Evolutionary conservation across 2,888 invertebrate species (phyloP).

Genomic region (Desoria tigrina): DNA sequence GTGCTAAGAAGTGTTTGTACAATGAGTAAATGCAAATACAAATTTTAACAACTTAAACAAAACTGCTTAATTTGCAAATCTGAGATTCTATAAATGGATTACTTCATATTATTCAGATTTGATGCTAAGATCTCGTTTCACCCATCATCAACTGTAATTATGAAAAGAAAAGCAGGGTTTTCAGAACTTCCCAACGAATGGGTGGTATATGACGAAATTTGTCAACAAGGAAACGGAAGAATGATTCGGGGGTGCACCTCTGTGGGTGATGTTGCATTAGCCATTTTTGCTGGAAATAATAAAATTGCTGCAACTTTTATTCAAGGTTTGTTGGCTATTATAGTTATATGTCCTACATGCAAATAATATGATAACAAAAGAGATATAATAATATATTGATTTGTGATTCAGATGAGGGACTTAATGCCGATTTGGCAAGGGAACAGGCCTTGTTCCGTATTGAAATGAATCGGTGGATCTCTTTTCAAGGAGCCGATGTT

Average conservation of each 20-base stretch:
- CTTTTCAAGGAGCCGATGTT: conserved; percentile 12
- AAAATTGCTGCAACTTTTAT: too few species aligned
- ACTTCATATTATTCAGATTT: conserved; percentile 13
- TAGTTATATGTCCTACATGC: too few species aligned
- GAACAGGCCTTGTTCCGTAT: neutral
- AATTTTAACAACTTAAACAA: too few species aligned
- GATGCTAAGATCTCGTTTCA: conserved; percentile 67
- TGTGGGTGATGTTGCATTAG: conserved; percentile 77
- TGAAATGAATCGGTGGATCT: conserved; percentile 29
- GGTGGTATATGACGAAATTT: conserved; percentile 85
- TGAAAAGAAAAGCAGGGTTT: conserved; percentile 31
- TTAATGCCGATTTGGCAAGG: neutral
- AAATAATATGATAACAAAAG: too few species aligned
- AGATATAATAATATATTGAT: too few species aligned
- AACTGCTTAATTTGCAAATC: too few species aligned
- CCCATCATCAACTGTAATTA: conserved; percentile 64
- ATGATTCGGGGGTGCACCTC: conserved; percentile 77
- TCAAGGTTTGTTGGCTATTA: too few species aligned
- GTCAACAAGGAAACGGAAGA: conserved; percentile 68
- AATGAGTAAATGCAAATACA: conserved; percentile 46
- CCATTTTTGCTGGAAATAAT: conserved; percentile 69
- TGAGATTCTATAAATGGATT: too few species aligned
- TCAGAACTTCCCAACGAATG: conserved; percentile 70
- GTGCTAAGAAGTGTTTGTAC: conserved; percentile 26
- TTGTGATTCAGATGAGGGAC: neutral